A percentile compares a stretch with the other conserved stretches of the same genome.
Conservation (phyloP, 2,113 vertebrate species). For the Cyprinodon variegatus region DNA sequence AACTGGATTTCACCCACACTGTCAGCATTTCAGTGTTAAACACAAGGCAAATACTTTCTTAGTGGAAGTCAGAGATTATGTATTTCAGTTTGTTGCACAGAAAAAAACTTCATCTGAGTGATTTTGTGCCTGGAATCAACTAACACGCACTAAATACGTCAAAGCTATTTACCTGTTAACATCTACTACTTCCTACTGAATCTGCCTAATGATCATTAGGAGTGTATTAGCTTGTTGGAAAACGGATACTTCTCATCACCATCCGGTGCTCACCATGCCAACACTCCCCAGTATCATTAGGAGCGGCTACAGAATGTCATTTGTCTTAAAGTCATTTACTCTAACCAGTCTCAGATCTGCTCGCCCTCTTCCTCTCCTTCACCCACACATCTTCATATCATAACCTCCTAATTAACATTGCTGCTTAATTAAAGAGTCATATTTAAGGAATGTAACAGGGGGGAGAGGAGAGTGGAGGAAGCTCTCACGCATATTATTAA, state of each 20-base stretch:
- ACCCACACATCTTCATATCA: slow-evolving; percentile 66
- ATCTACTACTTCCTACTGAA: not conserved
- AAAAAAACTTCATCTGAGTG: not conserved
- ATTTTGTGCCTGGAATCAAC: slow-evolving; percentile 4
- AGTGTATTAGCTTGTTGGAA: slow-evolving; percentile 30
- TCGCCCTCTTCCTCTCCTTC: slow-evolving; percentile 25
- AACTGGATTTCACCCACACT: slow-evolving; percentile 21
- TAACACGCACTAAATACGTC: not conserved
- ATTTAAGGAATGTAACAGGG: slow-evolving; percentile 70
- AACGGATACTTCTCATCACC: slow-evolving; percentile 26
- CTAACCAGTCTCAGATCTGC: slow-evolving; percentile 27
- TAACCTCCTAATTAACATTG: slow-evolving; percentile 76
- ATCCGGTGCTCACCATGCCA: not conserved
- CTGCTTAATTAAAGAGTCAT: slow-evolving; percentile 81
- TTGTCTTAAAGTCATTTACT: slow-evolving; percentile 77
- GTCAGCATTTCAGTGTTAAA: slow-evolving; percentile 9
- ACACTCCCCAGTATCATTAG: slow-evolving; percentile 33
- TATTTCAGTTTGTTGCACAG: not conserved
- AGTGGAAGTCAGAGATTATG: slow-evolving; percentile 5
- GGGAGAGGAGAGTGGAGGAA: slow-evolving; percentile 40
- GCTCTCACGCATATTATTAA: slow-evolving; percentile 58
- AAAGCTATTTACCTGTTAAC: slow-evolving; percentile 9
- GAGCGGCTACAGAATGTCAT: slow-evolving; percentile 28
- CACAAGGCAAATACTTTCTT: slow-evolving; percentile 29
- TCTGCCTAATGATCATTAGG: slow-evolving; percentile 27